Percentiles rank a stretch among this genome's conserved stretches.
phyloP scores from a whole-genome alignment of 2,888 invertebrate genomes.

The Agonopterix heracliana region DNA sequence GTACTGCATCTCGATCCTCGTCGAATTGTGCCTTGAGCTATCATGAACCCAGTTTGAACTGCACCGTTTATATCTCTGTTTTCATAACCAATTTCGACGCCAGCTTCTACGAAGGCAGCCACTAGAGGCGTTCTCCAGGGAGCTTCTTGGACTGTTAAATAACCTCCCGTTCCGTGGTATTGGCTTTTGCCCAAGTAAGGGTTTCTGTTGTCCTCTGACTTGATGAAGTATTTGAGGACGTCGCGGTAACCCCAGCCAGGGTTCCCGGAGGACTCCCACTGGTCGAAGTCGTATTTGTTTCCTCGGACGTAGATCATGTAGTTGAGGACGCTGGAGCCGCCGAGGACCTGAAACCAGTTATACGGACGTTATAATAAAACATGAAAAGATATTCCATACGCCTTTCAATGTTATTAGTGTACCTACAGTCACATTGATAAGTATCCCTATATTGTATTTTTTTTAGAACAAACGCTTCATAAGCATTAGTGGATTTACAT shows the following conservation, averaged over 20 bases:
- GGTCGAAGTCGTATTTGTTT: slow-evolving; percentile 88
- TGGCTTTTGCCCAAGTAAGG: slow-evolving; percentile 83
- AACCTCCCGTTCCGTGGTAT: slow-evolving; percentile 85
- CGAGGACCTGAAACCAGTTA: slow-evolving; percentile 78
- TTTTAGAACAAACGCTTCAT: no score
- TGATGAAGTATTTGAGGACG: slow-evolving; percentile 91
- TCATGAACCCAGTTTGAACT: slow-evolving; percentile 87
- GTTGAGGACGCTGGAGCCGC: slow-evolving; percentile 91
- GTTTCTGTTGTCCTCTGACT: slow-evolving; percentile 92
- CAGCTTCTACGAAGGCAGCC: slow-evolving; percentile 88
- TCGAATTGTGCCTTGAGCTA: slow-evolving; percentile 87
- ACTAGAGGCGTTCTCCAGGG: slow-evolving; percentile 90
- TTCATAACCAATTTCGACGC: slow-evolving; percentile 88
- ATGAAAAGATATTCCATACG: no score
- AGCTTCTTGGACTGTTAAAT: slow-evolving; percentile 87
- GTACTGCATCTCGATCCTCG: slow-evolving; percentile 89
- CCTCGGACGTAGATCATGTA: slow-evolving; percentile 95
- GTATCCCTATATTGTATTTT: no score
- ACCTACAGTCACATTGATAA: no score
- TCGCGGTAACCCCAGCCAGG: slow-evolving; percentile 92
- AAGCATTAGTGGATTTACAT: no score
- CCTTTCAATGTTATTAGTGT: no score
- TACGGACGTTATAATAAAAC: not conserved
- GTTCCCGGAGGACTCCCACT: slow-evolving; percentile 91
- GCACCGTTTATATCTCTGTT: slow-evolving; percentile 90